Conservation (phyloP, 2,113 vertebrate genomes). For the Pluvianellus socialis region DNA sequence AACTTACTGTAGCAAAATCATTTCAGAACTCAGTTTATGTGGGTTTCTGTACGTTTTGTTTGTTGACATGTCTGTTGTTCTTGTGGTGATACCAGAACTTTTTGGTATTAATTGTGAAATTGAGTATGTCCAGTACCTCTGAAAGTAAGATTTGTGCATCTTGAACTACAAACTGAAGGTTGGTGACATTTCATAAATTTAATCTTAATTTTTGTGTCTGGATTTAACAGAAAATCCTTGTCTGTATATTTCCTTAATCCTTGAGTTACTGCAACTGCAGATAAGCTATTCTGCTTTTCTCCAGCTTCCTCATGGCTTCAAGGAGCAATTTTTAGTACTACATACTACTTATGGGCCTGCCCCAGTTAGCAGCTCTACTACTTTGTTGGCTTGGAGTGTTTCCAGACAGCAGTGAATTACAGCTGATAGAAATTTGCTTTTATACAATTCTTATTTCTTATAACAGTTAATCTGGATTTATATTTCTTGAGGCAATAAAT, state of each 20-base stretch:
- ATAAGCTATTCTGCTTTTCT: background rate
- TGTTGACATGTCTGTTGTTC: background rate
- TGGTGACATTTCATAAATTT: background rate
- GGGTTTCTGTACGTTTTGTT: background rate
- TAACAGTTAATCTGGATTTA: background rate
- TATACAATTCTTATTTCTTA: background rate
- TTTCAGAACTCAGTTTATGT: background rate
- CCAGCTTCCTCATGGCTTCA: background rate
- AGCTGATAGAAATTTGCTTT: background rate
- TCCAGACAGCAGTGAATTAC: background rate
- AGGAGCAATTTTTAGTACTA: background rate
- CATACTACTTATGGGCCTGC: background rate
- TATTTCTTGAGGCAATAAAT: background rate
- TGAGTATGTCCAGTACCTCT: background rate
- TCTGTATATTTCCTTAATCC: background rate
- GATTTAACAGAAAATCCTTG: background rate
- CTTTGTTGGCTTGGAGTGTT: background rate
- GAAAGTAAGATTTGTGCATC: background rate
- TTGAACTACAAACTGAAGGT: background rate
- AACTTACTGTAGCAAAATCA: background rate
- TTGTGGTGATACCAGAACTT: background rate
- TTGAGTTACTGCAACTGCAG: background rate
- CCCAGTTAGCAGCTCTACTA: background rate
- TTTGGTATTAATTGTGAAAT: background rate
- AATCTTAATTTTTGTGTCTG: background rate